phyloP scores from a whole-genome alignment of 2,888 invertebrate species.

The Pachydiplax longipennis region DNA sequence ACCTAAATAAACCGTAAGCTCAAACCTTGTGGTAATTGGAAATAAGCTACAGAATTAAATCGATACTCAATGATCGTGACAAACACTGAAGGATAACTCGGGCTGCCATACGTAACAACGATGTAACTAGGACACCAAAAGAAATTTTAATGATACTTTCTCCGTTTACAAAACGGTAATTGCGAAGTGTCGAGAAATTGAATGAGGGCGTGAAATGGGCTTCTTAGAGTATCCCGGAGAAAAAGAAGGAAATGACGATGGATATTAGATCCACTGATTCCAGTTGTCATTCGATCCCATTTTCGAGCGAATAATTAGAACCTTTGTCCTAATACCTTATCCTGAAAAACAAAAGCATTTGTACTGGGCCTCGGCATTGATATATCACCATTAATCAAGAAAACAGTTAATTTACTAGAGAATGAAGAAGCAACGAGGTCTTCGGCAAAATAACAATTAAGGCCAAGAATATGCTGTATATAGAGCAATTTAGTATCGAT shows the following conservation, averaged over 20 bases:
- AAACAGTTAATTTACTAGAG: not conserved
- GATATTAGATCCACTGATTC: not conserved
- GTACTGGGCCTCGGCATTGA: too few species aligned
- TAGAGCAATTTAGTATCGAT: too few species aligned
- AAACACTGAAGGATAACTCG: not conserved
- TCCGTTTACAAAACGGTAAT: not conserved
- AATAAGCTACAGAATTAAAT: not conserved
- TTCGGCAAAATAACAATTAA: not conserved
- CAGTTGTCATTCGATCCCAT: not conserved
- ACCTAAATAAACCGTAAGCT: too few species aligned
- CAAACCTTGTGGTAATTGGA: too few species aligned
- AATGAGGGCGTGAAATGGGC: not conserved
- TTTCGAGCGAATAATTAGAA: not conserved
- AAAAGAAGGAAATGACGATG: not conserved
- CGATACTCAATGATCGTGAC: not conserved
- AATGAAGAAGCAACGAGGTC: not conserved
- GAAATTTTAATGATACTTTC: not conserved
- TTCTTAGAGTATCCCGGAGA: not conserved
- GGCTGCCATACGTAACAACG: not conserved
- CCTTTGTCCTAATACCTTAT: too few species aligned
- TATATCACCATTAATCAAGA: not conserved
- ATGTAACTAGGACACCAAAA: not conserved
- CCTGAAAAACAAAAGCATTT: too few species aligned
- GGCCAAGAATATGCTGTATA: too few species aligned
- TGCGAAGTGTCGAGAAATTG: not conserved